phyloP scores from a whole-genome alignment of 35 echinoderm and acorn worm genomes.

The Apostichopus japonicus region DNA sequence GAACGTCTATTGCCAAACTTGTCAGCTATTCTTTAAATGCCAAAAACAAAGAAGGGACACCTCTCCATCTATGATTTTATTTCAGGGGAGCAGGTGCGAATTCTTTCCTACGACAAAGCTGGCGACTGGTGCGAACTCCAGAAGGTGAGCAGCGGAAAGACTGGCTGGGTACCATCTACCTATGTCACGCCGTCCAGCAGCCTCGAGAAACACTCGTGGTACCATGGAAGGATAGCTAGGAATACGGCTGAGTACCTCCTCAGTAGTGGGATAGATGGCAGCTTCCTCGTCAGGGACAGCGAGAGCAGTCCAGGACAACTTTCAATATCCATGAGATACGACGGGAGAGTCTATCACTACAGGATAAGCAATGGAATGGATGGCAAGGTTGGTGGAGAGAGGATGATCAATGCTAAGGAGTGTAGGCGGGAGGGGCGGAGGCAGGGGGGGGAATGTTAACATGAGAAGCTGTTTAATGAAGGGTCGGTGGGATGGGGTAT shows the following conservation, averaged over 20 bases:
- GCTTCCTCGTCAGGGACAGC: constrained; percentile 97
- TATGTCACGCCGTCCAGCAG: constrained; percentile 92
- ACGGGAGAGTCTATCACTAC: constrained; percentile 95
- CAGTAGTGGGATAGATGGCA: constrained; percentile 98
- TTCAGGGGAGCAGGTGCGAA: constrained; percentile 86
- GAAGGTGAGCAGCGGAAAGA: constrained; percentile 74
- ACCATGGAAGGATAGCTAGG: constrained; percentile 94
- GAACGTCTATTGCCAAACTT: no score
- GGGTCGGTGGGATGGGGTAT: not conserved
- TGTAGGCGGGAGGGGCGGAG: not conserved
- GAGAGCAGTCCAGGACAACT: constrained; percentile 95
- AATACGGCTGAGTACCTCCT: constrained; percentile 95
- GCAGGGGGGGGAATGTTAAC: not conserved
- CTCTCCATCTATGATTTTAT: not conserved
- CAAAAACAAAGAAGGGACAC: no score
- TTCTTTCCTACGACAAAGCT: constrained; percentile 87
- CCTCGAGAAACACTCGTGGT: constrained; percentile 98
- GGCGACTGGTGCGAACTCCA: constrained; percentile 95
- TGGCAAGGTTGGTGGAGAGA: constrained; percentile 80
- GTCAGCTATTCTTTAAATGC: no score
- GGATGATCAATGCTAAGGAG: not conserved
- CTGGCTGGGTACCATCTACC: constrained; percentile 89
- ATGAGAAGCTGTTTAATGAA: not conserved
- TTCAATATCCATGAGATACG: constrained; percentile 92
- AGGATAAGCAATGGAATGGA: constrained; percentile 85